These are phyloP conservation scores for Mellilla xanthometata DNA, from an alignment of 2,888 invertebrate genomes.

Conservation along the genomic window DNA sequence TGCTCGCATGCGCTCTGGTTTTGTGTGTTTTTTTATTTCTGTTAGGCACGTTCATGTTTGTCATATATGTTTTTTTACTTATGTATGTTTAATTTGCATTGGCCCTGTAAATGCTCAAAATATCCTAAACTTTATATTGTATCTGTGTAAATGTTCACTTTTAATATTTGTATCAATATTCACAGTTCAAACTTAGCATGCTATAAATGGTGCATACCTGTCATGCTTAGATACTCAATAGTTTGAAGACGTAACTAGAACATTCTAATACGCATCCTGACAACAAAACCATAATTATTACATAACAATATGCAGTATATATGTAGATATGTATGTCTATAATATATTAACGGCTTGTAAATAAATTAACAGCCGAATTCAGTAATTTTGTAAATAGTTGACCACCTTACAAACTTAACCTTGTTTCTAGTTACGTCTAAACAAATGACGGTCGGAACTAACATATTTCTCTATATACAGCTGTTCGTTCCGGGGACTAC, in stretches of 20 bases:
- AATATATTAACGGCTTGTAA: too few relatives aligned
- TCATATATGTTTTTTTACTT: conserved; percentile 9
- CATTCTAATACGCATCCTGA: neutral
- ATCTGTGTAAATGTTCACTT: conserved; percentile 4
- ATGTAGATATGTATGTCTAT: too few relatives aligned
- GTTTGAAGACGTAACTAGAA: conserved; percentile 36
- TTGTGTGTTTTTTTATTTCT: conserved; percentile 14
- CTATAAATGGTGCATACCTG: conserved; percentile 10
- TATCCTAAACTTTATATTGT: conserved; percentile 4
- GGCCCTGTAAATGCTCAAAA: conserved; percentile 1
- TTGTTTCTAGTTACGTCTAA: conserved; percentile 31
- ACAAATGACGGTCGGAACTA: neutral
- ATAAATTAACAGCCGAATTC: too few relatives aligned
- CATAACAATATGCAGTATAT: too few relatives aligned
- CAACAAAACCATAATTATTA: too few relatives aligned
- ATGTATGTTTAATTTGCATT: conserved; percentile 14
- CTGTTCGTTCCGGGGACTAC: conserved; percentile 98
- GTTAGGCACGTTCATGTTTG: conserved; percentile 14
- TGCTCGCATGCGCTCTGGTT: conserved; percentile 25
- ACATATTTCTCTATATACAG: conserved; percentile 77
- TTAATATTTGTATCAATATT: neutral
- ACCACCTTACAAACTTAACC: too few relatives aligned
- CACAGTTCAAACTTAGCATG: conserved; percentile 15
- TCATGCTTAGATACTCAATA: conserved; percentile 18
- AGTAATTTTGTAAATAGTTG: too few relatives aligned